These are phyloP conservation scores for Clamator glandarius DNA, from an alignment of 2,797 vertebrate genomes.

Conservation along the genomic window DNA sequence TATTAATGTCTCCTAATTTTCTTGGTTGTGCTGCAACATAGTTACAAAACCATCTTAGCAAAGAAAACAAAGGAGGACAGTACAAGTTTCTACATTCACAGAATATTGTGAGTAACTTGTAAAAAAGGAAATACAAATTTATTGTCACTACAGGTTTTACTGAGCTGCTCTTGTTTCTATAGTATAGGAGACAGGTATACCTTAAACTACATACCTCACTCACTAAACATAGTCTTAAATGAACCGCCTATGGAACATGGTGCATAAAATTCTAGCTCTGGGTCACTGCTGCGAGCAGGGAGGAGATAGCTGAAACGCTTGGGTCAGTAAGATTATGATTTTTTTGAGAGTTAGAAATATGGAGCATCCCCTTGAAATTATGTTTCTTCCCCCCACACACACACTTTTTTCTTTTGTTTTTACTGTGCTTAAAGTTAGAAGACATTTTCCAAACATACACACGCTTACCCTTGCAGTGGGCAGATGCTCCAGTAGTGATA, in stretches of 20 bases:
- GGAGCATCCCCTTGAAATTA: not conserved
- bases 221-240: not conserved
- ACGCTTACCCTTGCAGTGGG: not conserved
- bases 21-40: not conserved
- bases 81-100: not conserved
- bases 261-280: not conserved
- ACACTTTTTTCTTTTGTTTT: not conserved
- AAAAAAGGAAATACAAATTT: not conserved
- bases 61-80: not conserved
- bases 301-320: not conserved
- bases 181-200: not conserved
- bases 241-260: not conserved
- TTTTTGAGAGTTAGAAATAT: not conserved
- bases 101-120: not conserved
- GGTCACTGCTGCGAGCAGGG: not conserved
- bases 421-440: not conserved
- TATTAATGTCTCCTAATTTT: not conserved
- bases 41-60: not conserved
- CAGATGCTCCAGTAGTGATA: not conserved
- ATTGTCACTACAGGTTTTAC: not conserved
- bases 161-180: not conserved
- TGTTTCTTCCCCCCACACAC: too few species aligned
- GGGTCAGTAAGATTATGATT: not conserved
- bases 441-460: not conserved
- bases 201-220: not conserved